phyloP scores from a whole-genome alignment of 2,797 vertebrate genomes.

The Poecile montanus region DNA sequence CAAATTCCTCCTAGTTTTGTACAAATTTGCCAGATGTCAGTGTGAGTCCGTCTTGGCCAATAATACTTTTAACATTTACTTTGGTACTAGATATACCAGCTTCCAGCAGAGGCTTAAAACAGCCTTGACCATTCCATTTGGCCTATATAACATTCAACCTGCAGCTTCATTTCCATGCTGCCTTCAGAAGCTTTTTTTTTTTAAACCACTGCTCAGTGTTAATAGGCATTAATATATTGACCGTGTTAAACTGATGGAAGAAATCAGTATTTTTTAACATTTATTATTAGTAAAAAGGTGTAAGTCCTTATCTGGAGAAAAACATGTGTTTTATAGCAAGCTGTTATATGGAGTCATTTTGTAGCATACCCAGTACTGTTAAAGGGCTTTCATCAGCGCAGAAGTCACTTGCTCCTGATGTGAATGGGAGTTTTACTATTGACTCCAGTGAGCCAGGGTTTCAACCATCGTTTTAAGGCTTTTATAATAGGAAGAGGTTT shows the following conservation, averaged over 20 bases:
- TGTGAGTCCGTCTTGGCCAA: not conserved
- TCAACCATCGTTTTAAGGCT: not conserved
- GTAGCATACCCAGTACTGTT: not conserved
- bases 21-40: not conserved
- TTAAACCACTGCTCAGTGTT: not conserved
- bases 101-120: not conserved
- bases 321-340: not conserved
- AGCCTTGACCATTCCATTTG: slow-evolving; percentile 1
- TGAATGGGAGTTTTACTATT: slow-evolving; percentile 5
- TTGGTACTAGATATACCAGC: not conserved
- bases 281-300: not conserved
- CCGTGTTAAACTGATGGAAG: not conserved
- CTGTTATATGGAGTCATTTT: not conserved
- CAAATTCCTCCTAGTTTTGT: not conserved
- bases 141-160: not conserved
- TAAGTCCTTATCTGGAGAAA: not conserved
- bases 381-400: not conserved
- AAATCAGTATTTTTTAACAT: not conserved
- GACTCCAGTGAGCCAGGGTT: slow-evolving; percentile 15
- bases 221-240: not conserved
- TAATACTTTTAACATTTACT: slow-evolving; percentile 18
- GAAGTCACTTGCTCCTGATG: not conserved
- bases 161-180: not conserved
- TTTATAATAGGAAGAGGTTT: slow-evolving; percentile 46
- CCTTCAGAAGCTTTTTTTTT: not conserved